Conservation (phyloP, 1,140 invertebrate genomes). For the Zophobas atratus region DNA sequence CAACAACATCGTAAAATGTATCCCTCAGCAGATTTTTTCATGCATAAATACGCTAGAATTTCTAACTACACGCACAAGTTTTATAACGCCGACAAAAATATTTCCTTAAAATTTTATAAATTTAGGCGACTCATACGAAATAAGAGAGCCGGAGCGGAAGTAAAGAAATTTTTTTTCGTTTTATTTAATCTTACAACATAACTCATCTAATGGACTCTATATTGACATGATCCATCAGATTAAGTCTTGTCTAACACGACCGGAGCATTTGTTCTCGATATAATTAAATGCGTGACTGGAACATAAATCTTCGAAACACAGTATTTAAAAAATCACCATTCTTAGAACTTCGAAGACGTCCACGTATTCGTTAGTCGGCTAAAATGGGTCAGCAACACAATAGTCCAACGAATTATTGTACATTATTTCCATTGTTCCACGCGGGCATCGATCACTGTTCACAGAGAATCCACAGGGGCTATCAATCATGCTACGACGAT, state of each 20-base stretch:
- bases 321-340: conserved; percentile 11
- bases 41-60: too few species aligned
- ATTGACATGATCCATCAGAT: conserved; percentile 17
- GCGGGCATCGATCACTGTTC: conserved; percentile 38
- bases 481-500: conserved; percentile 40
- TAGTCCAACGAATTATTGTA: conserved; percentile 42
- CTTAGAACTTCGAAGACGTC: conserved; percentile 4
- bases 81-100: too few species aligned
- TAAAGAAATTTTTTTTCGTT: too few species aligned
- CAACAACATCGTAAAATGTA: too few species aligned
- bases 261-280: background rate
- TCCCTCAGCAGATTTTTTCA: too few species aligned
- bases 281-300: conserved; percentile 13
- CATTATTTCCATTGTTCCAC: conserved; percentile 35
- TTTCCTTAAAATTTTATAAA: too few species aligned
- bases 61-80: too few species aligned
- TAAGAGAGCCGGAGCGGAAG: too few species aligned
- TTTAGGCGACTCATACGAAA: too few species aligned
- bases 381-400: conserved; percentile 26
- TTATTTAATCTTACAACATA: too few species aligned
- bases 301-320: conserved; percentile 21
- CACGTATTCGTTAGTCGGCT: conserved; percentile 10
- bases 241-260: conserved; percentile 5
- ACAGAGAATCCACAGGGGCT: conserved; percentile 24
- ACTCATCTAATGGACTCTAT: background rate